A percentile compares a stretch with the other conserved stretches of the same genome.
phyloP scores from a whole-genome alignment of 2,113 vertebrate species.

The Canis aureus region DNA sequence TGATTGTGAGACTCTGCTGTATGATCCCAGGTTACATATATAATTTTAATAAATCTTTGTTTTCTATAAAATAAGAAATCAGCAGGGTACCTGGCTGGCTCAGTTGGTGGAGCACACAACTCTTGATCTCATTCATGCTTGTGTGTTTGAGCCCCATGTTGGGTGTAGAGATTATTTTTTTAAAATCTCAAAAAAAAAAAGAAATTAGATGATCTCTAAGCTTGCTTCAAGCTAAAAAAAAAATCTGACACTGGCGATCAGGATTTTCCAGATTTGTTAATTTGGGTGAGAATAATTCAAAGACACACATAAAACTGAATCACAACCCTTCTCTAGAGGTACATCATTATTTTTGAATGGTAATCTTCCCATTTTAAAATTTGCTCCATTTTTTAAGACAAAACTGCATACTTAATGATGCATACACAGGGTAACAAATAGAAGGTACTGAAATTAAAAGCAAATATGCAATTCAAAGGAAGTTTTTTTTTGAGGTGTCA shows the following conservation, averaged over 20 bases:
- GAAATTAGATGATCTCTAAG: background rate
- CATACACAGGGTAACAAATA: background rate
- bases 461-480: conserved; percentile 15
- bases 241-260: background rate
- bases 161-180: background rate
- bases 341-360: background rate
- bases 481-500: background rate
- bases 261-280: conserved; percentile 9
- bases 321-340: background rate
- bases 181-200: background rate
- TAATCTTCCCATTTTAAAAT: conserved; percentile 20
- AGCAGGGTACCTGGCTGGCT: background rate
- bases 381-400: background rate
- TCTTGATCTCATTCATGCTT: background rate
- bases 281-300: background rate
- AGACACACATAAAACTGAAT: background rate
- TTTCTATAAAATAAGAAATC: conserved; percentile 9
- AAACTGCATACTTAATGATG: background rate
- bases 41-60: background rate
- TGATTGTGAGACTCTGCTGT: background rate
- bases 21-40: background rate
- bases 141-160: background rate
- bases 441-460: background rate
- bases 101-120: background rate
- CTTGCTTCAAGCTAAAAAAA: background rate